Conservation (phyloP, 2,888 invertebrate genomes). For the Neoascia interrupta region DNA sequence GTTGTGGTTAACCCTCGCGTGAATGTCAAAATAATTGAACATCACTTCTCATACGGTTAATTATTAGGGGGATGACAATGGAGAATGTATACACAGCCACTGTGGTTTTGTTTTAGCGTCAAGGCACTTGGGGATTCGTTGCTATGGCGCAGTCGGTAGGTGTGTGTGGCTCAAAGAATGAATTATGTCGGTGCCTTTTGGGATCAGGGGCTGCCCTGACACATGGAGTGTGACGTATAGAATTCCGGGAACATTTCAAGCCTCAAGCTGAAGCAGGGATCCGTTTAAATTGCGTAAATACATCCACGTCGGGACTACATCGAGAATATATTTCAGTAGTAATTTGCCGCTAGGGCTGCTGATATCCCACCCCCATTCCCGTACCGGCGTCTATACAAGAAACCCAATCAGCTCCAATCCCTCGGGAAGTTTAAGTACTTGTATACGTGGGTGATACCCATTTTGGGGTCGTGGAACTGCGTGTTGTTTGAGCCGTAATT, state of each 20-base stretch:
- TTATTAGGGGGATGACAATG: constrained; percentile 27
- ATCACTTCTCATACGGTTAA: constrained; percentile 49
- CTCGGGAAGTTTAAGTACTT: neutral
- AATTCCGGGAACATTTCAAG: too few relatives aligned
- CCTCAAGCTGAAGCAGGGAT: too few relatives aligned
- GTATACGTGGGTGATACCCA: neutral
- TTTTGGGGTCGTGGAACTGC: too few relatives aligned
- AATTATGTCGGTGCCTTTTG: neutral
- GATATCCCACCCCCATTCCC: too few relatives aligned
- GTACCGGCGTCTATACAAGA: too few relatives aligned
- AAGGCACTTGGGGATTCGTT: constrained; percentile 40
- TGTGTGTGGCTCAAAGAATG: neutral
- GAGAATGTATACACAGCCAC: constrained; percentile 23
- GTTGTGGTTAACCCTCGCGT: constrained; percentile 32
- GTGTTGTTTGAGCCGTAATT: neutral
- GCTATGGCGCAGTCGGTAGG: constrained; percentile 17
- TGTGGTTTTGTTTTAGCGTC: neutral
- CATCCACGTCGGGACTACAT: too few relatives aligned
- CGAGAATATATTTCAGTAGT: constrained; percentile 12
- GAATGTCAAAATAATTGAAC: constrained; percentile 59
- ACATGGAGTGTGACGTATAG: too few relatives aligned
- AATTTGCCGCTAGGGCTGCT: constrained; percentile 42
- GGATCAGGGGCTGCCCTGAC: too few relatives aligned
- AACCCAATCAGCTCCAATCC: too few relatives aligned
- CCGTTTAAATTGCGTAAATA: too few relatives aligned